Conservation (phyloP, 2,113 vertebrate genomes). For the Brachionichthys hirsutus region DNA sequence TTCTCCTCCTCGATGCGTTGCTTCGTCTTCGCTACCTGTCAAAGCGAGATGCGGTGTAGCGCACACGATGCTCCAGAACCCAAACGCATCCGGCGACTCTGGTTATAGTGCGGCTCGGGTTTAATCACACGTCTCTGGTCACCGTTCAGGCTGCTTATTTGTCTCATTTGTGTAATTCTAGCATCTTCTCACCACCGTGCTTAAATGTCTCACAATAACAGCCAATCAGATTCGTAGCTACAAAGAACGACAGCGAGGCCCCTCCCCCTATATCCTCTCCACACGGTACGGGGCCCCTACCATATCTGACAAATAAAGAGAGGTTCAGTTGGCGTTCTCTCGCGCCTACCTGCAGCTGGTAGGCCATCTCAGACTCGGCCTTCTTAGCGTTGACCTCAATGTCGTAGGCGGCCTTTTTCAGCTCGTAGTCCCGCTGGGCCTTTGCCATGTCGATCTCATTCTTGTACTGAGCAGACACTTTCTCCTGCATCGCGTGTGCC, state of each 20-base stretch:
- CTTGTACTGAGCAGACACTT: slow-evolving; percentile 86
- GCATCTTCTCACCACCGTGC: no score
- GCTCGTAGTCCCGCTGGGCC: slow-evolving; percentile 87
- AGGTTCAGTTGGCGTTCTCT: background rate
- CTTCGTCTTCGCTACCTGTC: slow-evolving; percentile 91
- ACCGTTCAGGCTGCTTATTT: no score
- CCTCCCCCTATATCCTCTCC: no score
- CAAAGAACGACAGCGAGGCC: no score
- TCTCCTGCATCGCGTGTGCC: slow-evolving; percentile 87
- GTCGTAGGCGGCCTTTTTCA: slow-evolving; percentile 89
- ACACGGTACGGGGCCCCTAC: no score
- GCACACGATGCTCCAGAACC: rapidly evolving
- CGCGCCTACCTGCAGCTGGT: slow-evolving; percentile 85
- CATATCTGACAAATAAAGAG: no score
- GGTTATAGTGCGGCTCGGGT: no score
- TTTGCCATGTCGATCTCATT: slow-evolving; percentile 92
- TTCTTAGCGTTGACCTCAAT: slow-evolving; percentile 88
- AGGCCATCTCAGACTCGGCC: slow-evolving; percentile 89
- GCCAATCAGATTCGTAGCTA: no score
- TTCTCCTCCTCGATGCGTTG: slow-evolving; percentile 89
- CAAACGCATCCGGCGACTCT: no score
- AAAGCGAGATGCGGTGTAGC: background rate
- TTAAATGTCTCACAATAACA: no score
- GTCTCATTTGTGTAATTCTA: no score
- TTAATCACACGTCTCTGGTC: no score